Evolutionary conservation across 2,888 invertebrate genomes (phyloP), one percentile per base, ranked within the genome.

Genomic region (Cephus sareptanus): DNA sequence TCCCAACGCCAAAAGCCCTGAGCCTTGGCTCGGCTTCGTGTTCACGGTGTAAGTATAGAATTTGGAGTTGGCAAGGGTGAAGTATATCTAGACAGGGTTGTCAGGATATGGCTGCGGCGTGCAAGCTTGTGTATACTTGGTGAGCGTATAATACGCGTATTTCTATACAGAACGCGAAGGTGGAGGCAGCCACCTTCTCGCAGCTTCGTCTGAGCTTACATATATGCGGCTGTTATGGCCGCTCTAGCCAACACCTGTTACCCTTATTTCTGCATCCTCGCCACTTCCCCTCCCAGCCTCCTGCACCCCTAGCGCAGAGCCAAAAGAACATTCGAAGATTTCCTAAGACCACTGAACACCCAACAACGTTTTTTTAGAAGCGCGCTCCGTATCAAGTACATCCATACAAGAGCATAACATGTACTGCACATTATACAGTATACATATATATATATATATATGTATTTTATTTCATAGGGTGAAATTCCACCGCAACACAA

Each of bases 241-340:
- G 80, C 85, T 86, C 85, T 85, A 87, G 87, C 85, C 86, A 86
- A 84, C 89, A 89, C 89, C 89, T 89, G 88, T 89, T 89, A 89
- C 87, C 87, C 85, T 86, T 71, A 71, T 71, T 34, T 34, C 71
- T 71, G 71, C 71, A 71, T 71, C 71, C 33, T 34, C 71, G 31
- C 69, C 34, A 69, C 13, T 70, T 74, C 35, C 34, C 15, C 73
- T 73, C 76, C 34, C 15, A 11, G 70, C 69, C n/a, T 40, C 71
- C 75, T 12, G 3, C 31, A 71, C 12, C 71, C 33, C 31, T 12
- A 56, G 23, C 56, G 9, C 23, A 56, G 2, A 9, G 9, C 23
- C 9, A 56, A 56, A 56, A 23, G 9, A 23, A 23, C 56, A 9
- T 56, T 56, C 56, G 56, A 56, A 56, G 56, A 56, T 56, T 23